Evolutionary conservation across 1,140 invertebrate species (phyloP).

Genomic region (Camponotus vicinus): DNA sequence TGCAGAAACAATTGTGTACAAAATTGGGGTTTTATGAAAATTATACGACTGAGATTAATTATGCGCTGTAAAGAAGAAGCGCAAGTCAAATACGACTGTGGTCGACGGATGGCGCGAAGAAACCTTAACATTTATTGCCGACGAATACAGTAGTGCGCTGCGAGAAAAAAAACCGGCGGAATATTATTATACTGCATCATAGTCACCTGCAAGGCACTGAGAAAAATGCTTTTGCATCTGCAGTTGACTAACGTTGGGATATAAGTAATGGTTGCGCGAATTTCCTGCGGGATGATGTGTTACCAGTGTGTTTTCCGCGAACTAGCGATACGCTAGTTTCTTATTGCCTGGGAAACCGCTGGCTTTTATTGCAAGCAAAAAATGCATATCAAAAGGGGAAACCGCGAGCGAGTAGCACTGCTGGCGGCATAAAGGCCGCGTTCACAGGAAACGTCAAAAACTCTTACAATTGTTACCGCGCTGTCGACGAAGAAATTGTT

Average conservation of each 20-base stretch:
- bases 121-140: conserved; percentile 64
- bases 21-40: conserved; percentile 27
- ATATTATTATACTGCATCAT: conserved; percentile 77
- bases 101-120: conserved; percentile 56
- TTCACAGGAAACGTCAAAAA: conserved; percentile 29
- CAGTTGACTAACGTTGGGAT: conserved; percentile 70
- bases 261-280: conserved; percentile 76
- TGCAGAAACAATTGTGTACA: background rate
- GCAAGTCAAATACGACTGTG: conserved; percentile 46
- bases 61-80: conserved; percentile 18
- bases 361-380: conserved; percentile 45
- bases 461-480: conserved; percentile 33
- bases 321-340: conserved; percentile 63
- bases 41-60: conserved; percentile 45
- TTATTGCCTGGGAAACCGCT: conserved; percentile 56
- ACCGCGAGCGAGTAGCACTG: conserved; percentile 40
- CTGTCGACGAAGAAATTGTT: conserved; percentile 27
- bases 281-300: conserved; percentile 70
- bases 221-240: conserved; percentile 77
- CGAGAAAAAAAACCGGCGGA: conserved; percentile 64
- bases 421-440: conserved; percentile 7
- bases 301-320: conserved; percentile 50
- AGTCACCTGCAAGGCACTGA: conserved; percentile 71
- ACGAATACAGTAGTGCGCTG: conserved; percentile 51
- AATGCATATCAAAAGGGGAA: conserved; percentile 60